Percentiles rank a stretch among this genome's conserved stretches.
phyloP scores from a whole-genome alignment of 2,888 invertebrate genomes.

The Parnassius mnemosyne region DNA sequence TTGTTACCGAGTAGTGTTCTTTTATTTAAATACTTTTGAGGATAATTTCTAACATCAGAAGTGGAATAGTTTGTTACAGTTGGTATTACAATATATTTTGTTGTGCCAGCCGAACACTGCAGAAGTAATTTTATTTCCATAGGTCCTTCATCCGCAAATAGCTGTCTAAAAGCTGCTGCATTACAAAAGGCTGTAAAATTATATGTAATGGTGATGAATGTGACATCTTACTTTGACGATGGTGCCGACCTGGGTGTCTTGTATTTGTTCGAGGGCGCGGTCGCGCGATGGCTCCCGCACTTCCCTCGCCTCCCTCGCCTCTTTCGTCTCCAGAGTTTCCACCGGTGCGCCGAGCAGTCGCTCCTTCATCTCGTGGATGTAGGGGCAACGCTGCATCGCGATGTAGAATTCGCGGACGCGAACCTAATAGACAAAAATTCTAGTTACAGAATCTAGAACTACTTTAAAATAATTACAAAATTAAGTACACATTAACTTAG shows the following conservation, averaged over 20 bases:
- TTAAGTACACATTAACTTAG: too few relatives aligned
- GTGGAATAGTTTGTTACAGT: too few relatives aligned
- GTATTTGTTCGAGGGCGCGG: constrained; percentile 47
- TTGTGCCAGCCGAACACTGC: too few relatives aligned
- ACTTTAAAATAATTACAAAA: too few relatives aligned
- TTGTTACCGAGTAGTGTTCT: too few relatives aligned
- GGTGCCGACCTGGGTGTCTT: constrained; percentile 89
- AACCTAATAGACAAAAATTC: constrained; percentile 48
- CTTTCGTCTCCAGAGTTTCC: constrained; percentile 79
- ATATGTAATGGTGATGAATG: constrained; percentile 30
- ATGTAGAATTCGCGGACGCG: constrained; percentile 79
- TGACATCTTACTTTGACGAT: constrained; percentile 89
- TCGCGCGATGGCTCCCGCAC: constrained; percentile 47
- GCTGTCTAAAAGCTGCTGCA: neutral
- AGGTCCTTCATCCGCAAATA: too few relatives aligned
- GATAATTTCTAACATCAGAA: too few relatives aligned
- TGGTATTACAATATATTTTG: too few relatives aligned
- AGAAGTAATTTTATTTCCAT: too few relatives aligned
- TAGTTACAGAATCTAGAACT: neutral
- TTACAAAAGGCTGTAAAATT: neutral
- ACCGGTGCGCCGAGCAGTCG: constrained; percentile 88
- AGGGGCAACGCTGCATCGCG: constrained; percentile 93
- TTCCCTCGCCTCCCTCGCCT: constrained; percentile 60
- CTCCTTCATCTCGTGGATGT: constrained; percentile 96
- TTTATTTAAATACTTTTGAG: too few relatives aligned